Percentiles rank a stretch among this genome's conserved stretches.
phyloP scores from a whole-genome alignment of 2,113 vertebrate species.

The Nannospalax galili region DNA sequence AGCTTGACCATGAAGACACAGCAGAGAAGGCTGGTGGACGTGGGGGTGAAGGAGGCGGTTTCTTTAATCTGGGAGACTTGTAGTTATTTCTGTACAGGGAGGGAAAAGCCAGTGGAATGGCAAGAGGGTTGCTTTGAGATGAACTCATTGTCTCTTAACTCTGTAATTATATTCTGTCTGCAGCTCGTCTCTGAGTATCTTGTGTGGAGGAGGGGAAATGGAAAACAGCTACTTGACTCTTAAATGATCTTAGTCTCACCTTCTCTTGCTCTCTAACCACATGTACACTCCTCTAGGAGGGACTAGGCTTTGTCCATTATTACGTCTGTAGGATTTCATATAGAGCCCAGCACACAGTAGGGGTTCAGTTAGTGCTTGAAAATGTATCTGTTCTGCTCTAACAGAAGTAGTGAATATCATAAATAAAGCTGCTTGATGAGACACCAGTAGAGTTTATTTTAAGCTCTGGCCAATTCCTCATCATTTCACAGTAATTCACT shows the following conservation, averaged over 20 bases:
- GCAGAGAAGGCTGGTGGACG: neutral
- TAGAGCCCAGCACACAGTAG: neutral
- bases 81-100: neutral
- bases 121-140: neutral
- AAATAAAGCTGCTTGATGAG: neutral
- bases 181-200: neutral
- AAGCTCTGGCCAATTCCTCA: neutral
- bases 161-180: accelerated
- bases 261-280: neutral
- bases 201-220: accelerated
- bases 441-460: neutral
- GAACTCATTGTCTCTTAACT: neutral
- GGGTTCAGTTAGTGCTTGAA: neutral
- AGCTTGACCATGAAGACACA: no score
- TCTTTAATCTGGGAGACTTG: neutral
- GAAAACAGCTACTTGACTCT: neutral
- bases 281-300: neutral
- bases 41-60: neutral
- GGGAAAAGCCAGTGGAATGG: no score
- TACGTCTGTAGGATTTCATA: neutral
- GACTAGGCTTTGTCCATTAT: neutral
- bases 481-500: constrained; percentile 20
- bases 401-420: neutral
- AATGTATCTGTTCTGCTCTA: neutral
- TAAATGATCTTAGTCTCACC: neutral